Conservation (phyloP, 2,888 invertebrate genomes). For the Matsumyia berberina region DNA sequence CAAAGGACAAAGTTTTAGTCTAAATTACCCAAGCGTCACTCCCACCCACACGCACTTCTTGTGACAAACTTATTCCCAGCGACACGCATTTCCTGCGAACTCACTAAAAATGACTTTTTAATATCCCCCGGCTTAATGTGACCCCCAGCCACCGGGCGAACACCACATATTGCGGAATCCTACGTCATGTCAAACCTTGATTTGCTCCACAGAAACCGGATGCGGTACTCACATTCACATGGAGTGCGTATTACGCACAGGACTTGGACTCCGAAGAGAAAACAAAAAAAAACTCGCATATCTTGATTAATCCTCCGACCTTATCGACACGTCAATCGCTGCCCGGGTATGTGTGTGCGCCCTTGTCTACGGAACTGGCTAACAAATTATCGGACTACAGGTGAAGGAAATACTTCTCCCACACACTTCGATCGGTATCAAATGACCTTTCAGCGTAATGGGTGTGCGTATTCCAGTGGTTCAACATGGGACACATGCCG, state of each 20-base stretch:
- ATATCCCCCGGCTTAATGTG: slow-evolving; percentile 60
- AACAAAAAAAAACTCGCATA: slow-evolving; percentile 30
- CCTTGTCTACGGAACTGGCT: slow-evolving; percentile 68
- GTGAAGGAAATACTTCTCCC: slow-evolving; percentile 54
- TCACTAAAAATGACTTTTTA: slow-evolving; percentile 70
- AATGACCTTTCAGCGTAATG: slow-evolving; percentile 73
- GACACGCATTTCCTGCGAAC: slow-evolving; percentile 73
- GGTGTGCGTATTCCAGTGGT: slow-evolving; percentile 46
- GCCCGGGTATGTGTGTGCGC: slow-evolving; percentile 46
- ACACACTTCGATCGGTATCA: slow-evolving; percentile 64
- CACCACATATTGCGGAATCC: slow-evolving; percentile 56
- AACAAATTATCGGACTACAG: slow-evolving; percentile 69
- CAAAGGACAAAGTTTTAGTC: slow-evolving; percentile 59
- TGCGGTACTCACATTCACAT: slow-evolving; percentile 73
- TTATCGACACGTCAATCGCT: slow-evolving; percentile 73
- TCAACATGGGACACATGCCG: slow-evolving; percentile 46
- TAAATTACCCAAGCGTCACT: slow-evolving; percentile 60
- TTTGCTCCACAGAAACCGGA: slow-evolving; percentile 68
- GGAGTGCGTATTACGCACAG: slow-evolving; percentile 71
- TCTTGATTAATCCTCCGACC: slow-evolving; percentile 69
- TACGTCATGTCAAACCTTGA: slow-evolving; percentile 52
- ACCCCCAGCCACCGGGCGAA: not conserved
- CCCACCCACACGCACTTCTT: slow-evolving; percentile 39
- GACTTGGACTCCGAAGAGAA: not conserved
- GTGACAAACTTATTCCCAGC: slow-evolving; percentile 58